These are phyloP conservation scores for Polia nebulosa DNA, from an alignment of 2,888 invertebrate genomes.

Conservation along the genomic window DNA sequence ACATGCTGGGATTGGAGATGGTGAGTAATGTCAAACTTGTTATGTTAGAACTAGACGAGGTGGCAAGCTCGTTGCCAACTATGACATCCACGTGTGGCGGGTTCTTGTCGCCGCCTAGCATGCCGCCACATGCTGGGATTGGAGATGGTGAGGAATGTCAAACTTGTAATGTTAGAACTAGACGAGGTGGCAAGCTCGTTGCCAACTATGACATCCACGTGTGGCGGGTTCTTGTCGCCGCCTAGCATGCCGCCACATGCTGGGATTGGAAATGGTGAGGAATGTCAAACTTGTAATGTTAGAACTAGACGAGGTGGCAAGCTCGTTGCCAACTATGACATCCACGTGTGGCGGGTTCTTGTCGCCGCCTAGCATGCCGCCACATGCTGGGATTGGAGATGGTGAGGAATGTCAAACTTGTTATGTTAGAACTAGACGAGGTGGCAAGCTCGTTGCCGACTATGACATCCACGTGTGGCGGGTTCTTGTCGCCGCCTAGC, in stretches of 20 bases:
- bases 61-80: slow-evolving; percentile 93
- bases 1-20: slow-evolving; percentile 67
- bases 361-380: slow-evolving; percentile 89
- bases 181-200: slow-evolving; percentile 93
- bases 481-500: too few relatives aligned
- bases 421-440: too few relatives aligned
- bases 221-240: slow-evolving; percentile 95
- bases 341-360: slow-evolving; percentile 95
- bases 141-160: slow-evolving; percentile 72
- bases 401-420: too few relatives aligned
- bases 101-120: slow-evolving; percentile 92
- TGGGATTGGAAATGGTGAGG: slow-evolving; percentile 70
- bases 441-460: too few relatives aligned
- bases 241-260: slow-evolving; percentile 72
- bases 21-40: slow-evolving; percentile 54
- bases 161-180: too few relatives aligned
- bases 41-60: slow-evolving; percentile 94
- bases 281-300: too few relatives aligned
- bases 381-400: slow-evolving; percentile 66
- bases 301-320: slow-evolving; percentile 94
- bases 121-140: slow-evolving; percentile 57
- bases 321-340: slow-evolving; percentile 94
- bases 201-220: slow-evolving; percentile 96
- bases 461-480: too few relatives aligned
- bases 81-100: slow-evolving; percentile 96